A percentile compares a stretch with the other conserved stretches of the same genome.
Evolutionary conservation across 2,113 vertebrate species (phyloP).

Genomic region (Galemys pyrenaicus): DNA sequence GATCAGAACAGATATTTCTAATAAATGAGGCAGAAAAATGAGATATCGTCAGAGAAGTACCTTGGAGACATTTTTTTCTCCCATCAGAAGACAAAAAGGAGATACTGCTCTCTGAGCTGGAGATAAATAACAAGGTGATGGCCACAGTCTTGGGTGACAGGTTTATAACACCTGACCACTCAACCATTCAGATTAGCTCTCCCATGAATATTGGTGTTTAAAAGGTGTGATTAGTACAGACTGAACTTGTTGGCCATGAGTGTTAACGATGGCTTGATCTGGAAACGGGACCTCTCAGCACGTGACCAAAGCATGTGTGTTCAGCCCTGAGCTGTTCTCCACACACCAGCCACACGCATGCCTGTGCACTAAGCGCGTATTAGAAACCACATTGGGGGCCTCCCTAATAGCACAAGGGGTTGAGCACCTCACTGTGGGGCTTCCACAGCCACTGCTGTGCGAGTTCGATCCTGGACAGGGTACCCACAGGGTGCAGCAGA

Average conservation of each 20-base stretch:
- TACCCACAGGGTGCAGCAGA: too few relatives aligned
- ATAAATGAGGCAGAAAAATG: conserved; percentile 48
- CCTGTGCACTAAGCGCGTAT: neutral
- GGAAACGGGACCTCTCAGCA: neutral
- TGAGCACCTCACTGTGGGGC: too few relatives aligned
- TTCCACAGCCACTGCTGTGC: too few relatives aligned
- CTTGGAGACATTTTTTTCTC: neutral
- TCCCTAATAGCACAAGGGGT: too few relatives aligned
- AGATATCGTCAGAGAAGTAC: neutral
- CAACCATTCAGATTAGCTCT: neutral
- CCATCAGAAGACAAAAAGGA: neutral
- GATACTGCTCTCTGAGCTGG: neutral
- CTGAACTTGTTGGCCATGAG: neutral
- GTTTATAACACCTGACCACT: neutral
- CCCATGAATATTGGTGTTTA: neutral
- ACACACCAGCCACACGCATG: neutral
- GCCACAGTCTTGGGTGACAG: neutral
- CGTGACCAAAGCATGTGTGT: neutral
- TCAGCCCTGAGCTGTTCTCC: too few relatives aligned
- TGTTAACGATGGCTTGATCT: neutral
- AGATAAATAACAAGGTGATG: neutral
- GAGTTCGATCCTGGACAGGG: too few relatives aligned
- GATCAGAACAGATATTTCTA: conserved; percentile 41
- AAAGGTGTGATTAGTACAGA: neutral
- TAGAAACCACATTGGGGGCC: too few relatives aligned